Conservation (phyloP, 2,888 invertebrate species). For the Dryobotodes eremita region DNA sequence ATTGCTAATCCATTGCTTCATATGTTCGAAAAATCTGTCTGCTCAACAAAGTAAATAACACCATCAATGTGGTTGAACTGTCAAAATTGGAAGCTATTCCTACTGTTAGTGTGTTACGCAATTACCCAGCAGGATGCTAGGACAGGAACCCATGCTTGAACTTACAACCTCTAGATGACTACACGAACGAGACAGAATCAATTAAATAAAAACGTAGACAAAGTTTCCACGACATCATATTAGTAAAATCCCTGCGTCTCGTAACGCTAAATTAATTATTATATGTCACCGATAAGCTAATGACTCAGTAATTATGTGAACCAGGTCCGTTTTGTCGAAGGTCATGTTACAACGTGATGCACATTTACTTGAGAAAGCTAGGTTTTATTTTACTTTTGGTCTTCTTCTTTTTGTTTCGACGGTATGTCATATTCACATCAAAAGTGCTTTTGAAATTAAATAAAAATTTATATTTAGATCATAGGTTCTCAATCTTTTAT, state of each 20-base stretch:
- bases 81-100: background rate
- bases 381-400: background rate
- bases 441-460: no score
- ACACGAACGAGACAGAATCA: background rate
- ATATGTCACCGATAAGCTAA: slow-evolving; percentile 46
- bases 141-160: background rate
- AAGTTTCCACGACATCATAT: slow-evolving; percentile 1
- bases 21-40: background rate
- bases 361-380: no score
- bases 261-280: slow-evolving; percentile 17
- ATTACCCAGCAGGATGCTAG: background rate
- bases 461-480: no score
- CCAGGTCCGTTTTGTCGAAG: slow-evolving; percentile 32
- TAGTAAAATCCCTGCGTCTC: slow-evolving; percentile 10
- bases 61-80: background rate
- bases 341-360: slow-evolving; percentile 15
- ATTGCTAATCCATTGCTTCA: background rate
- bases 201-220: slow-evolving; percentile 9
- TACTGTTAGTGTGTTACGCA: background rate
- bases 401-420: no score
- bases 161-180: background rate
- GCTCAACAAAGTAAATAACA: background rate
- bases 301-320: slow-evolving; percentile 47
- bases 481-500: no score
- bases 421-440: no score